Conservation (phyloP, 2,797 vertebrate genomes). For the Helicolenus hilgendorfi region DNA sequence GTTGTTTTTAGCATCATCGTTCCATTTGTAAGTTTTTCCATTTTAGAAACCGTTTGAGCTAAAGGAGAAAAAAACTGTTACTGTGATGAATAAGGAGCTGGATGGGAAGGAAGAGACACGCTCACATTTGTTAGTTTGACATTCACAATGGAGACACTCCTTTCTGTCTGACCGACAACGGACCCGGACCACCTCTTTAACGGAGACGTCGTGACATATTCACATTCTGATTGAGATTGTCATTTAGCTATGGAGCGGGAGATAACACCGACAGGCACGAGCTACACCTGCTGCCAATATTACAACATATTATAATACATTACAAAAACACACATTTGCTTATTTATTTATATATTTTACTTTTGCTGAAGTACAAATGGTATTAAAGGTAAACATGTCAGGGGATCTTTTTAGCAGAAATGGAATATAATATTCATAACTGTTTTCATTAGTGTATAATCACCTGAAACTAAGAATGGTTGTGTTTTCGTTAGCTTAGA, state of each 20-base stretch:
- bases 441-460: too few relatives aligned
- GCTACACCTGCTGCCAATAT: not conserved
- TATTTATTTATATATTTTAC: not conserved
- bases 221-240: conserved; percentile 4
- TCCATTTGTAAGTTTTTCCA: conserved; percentile 18
- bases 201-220: conserved; percentile 41
- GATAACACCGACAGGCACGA: not conserved
- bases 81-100: not conserved
- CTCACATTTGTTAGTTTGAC: conserved; percentile 33
- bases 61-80: not conserved
- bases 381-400: too few relatives aligned
- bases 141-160: conserved; percentile 23
- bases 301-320: not conserved
- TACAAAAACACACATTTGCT: not conserved
- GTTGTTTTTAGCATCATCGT: conserved; percentile 26
- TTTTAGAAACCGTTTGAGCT: conserved; percentile 15
- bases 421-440: too few relatives aligned
- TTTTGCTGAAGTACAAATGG: not conserved
- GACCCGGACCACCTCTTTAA: conserved; percentile 47
- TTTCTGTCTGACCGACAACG: conserved; percentile 43
- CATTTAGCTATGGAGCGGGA: not conserved
- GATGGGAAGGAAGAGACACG: conserved; percentile 14
- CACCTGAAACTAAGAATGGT: too few relatives aligned
- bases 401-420: too few relatives aligned
- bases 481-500: too few relatives aligned